phyloP scores from a whole-genome alignment of 1,140 invertebrate genomes.

The Neodiprion pinetum region DNA sequence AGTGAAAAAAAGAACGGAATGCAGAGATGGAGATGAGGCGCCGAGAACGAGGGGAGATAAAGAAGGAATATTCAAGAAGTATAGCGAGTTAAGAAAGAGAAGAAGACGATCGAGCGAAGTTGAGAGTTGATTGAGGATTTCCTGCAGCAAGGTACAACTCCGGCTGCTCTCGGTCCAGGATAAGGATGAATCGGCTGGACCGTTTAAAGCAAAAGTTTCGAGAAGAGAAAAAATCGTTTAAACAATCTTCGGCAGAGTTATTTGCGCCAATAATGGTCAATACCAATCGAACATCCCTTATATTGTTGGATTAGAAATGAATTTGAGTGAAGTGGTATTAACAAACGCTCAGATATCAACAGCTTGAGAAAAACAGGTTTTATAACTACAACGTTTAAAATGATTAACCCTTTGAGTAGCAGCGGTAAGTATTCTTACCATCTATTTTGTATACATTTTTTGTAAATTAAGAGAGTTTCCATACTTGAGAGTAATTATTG shows the following conservation, averaged over 20 bases:
- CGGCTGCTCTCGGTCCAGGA: not conserved
- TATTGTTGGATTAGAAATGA: too few relatives aligned
- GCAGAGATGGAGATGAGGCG: not conserved
- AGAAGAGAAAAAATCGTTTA: not conserved
- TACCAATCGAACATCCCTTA: not conserved
- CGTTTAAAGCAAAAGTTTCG: not conserved
- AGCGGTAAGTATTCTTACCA: too few relatives aligned
- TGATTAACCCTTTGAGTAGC: too few relatives aligned
- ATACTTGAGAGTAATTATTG: too few relatives aligned
- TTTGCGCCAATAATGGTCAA: not conserved
- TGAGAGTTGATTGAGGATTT: slow-evolving; percentile 33
- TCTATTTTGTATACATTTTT: not conserved
- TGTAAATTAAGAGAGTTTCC: too few relatives aligned
- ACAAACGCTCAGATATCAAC: not conserved
- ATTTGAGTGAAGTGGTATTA: not conserved
- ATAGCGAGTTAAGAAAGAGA: slow-evolving; percentile 18
- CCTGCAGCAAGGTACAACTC: slow-evolving; percentile 27
- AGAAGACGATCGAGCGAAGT: not conserved
- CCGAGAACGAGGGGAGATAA: not conserved
- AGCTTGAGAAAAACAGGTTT: not conserved
- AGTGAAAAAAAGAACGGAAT: not conserved
- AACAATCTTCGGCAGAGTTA: not conserved
- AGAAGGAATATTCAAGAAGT: not conserved
- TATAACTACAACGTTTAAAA: too few relatives aligned
- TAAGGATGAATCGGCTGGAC: not conserved